Conservation (phyloP, 2,888 invertebrate genomes). For the Polyommatus iphigenia region DNA sequence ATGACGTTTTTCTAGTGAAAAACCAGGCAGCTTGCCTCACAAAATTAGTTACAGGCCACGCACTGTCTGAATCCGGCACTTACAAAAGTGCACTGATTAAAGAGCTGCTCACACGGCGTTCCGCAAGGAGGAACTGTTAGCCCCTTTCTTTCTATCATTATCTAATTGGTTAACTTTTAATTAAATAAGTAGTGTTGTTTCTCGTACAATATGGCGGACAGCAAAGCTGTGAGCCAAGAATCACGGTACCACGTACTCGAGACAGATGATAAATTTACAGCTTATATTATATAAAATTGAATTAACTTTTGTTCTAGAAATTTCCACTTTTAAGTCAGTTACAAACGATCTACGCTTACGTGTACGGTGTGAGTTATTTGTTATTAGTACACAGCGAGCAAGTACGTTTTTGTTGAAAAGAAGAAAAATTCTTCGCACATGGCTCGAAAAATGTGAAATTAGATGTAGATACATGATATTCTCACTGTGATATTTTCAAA, state of each 20-base stretch:
- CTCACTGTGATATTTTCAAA: background rate
- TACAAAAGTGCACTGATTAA: background rate
- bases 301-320: conserved; percentile 21
- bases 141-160: background rate
- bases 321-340: conserved; percentile 22
- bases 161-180: conserved; percentile 16
- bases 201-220: background rate
- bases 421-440: background rate
- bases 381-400: background rate
- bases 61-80: background rate
- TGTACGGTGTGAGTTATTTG: conserved; percentile 11
- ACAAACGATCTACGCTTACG: conserved; percentile 14
- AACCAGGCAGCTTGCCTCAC: background rate
- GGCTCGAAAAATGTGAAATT: too few species aligned
- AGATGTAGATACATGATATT: too few species aligned
- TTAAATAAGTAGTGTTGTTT: conserved; percentile 6
- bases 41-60: too few species aligned
- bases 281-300: conserved; percentile 19
- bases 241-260: background rate
- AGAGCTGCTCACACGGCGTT: background rate
- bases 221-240: background rate
- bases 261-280: conserved; percentile 19
- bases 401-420: background rate
- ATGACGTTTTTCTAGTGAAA: too few species aligned
- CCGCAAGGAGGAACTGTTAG: background rate